Conservation (phyloP, 2,113 vertebrate genomes). For the Bathybates hornii region DNA sequence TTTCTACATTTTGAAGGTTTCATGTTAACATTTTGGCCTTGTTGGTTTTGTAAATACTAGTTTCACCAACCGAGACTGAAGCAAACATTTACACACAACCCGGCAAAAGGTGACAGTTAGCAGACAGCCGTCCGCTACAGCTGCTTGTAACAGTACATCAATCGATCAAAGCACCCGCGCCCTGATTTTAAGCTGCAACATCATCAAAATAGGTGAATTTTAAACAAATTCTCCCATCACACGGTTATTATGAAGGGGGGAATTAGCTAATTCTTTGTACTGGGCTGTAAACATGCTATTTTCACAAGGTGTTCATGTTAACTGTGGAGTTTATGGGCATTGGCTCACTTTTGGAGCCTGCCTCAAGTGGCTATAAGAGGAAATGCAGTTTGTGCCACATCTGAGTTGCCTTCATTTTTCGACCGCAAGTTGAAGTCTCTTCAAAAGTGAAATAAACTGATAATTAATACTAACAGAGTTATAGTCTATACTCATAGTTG, state of each 20-base stretch:
- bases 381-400: neutral
- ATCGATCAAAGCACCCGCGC: neutral
- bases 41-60: neutral
- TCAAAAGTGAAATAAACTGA: neutral
- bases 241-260: neutral
- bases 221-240: neutral
- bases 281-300: neutral
- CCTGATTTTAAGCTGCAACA: neutral
- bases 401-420: neutral
- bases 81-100: neutral
- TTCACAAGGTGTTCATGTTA: neutral
- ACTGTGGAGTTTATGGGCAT: neutral
- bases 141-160: neutral
- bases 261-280: neutral
- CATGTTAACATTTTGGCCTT: neutral
- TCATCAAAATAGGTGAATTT: neutral
- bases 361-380: neutral
- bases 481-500: neutral
- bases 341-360: neutral
- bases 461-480: neutral
- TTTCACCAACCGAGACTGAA: neutral
- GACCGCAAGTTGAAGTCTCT: fast-evolving
- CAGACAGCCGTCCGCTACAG: neutral
- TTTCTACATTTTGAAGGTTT: neutral
- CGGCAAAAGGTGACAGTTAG: neutral